phyloP scores from a whole-genome alignment of 1,140 invertebrate species.

The Caenorhabditis tropicalis region DNA sequence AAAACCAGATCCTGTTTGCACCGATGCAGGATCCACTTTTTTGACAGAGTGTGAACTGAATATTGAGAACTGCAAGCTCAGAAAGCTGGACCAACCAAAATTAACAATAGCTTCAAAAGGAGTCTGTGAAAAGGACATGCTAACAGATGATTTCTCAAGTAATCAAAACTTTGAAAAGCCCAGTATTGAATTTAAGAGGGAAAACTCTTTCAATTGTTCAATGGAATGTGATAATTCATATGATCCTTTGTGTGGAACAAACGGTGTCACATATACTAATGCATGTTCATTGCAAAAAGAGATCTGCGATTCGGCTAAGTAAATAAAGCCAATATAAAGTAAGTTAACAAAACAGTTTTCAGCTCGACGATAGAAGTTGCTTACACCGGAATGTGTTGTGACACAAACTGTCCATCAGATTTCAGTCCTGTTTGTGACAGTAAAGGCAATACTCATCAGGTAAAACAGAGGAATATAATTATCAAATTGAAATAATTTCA shows the following conservation, averaged over 20 bases:
- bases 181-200: not conserved
- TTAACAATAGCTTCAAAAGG: conserved; percentile 22
- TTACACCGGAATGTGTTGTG: conserved; percentile 52
- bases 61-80: conserved; percentile 60
- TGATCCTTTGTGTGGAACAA: conserved; percentile 60
- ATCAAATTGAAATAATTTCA: conserved; percentile 34
- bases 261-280: conserved; percentile 59
- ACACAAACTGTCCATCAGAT: conserved; percentile 55
- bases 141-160: conserved; percentile 35
- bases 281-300: conserved; percentile 59
- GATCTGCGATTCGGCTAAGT: conserved; percentile 38
- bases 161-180: conserved; percentile 1
- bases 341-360: not conserved
- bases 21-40: conserved; percentile 54
- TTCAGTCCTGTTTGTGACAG: conserved; percentile 66
- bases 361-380: not conserved
- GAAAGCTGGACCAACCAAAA: conserved; percentile 57
- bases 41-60: conserved; percentile 62
- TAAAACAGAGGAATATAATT: conserved; percentile 36
- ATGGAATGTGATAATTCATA: conserved; percentile 51
- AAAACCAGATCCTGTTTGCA: conserved; percentile 60
- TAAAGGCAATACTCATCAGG: conserved; percentile 59
- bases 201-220: not conserved
- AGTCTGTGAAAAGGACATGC: conserved; percentile 8
- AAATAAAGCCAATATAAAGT: not conserved